phyloP scores from a whole-genome alignment of 2,888 invertebrate genomes.

The Andrena fulva region DNA sequence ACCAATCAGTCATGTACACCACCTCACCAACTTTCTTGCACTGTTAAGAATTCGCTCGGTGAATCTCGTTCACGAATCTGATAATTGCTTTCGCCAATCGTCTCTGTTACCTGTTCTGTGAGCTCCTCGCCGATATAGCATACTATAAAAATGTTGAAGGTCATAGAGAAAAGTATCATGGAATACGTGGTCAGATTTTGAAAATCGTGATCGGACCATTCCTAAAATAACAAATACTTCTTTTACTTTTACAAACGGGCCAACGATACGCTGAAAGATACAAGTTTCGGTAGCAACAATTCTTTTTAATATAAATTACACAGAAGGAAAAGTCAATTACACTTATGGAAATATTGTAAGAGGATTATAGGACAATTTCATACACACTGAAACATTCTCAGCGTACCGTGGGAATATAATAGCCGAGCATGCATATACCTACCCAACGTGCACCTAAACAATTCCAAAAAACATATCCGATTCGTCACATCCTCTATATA shows the following conservation, averaged over 20 bases:
- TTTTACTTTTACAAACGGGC: background rate
- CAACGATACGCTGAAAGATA: no score
- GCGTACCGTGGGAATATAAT: conserved; percentile 60
- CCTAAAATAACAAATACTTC: conserved; percentile 43
- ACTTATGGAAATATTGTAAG: background rate
- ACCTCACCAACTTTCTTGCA: conserved; percentile 73
- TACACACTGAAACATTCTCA: background rate
- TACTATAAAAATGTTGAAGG: conserved; percentile 65
- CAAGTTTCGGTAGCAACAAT: no score
- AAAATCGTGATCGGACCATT: conserved; percentile 47
- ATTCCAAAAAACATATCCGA: conserved; percentile 77
- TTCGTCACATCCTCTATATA: conserved; percentile 74
- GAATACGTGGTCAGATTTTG: conserved; percentile 40
- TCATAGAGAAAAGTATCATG: conserved; percentile 55
- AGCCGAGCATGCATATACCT: conserved; percentile 58
- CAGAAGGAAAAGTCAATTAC: no score
- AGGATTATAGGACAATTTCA: background rate
- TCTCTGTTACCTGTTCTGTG: conserved; percentile 62
- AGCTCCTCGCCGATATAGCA: conserved; percentile 67
- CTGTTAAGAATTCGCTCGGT: conserved; percentile 53
- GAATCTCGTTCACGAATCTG: background rate
- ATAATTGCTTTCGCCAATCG: background rate
- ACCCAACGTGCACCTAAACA: conserved; percentile 76
- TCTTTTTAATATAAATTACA: no score
- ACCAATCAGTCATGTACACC: conserved; percentile 78